Evolutionary conservation across 2,888 invertebrate genomes (phyloP).

Genomic region (Nowickia ferox): DNA sequence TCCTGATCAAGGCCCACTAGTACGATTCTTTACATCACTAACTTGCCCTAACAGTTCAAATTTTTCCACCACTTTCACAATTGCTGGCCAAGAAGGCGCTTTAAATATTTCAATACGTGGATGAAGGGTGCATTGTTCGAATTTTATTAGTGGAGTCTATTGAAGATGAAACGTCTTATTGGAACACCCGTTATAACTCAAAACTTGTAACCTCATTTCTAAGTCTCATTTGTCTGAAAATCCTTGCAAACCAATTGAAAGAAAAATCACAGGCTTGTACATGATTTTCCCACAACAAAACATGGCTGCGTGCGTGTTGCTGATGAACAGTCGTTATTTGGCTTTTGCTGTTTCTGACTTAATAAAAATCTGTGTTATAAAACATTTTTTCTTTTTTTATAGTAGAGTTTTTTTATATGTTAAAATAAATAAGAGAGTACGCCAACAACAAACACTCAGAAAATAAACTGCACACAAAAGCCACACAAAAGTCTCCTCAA

Average conservation of each 20-base stretch:
- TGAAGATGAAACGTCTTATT: too few relatives aligned
- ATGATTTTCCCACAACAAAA: neutral
- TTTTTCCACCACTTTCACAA: too few relatives aligned
- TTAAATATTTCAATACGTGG: too few relatives aligned
- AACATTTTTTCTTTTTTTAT: neutral
- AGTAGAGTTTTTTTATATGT: neutral
- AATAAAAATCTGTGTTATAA: neutral
- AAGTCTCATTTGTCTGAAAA: neutral
- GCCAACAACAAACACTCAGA: slow-evolving; percentile 2
- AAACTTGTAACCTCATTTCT: too few relatives aligned
- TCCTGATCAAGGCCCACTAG: too few relatives aligned
- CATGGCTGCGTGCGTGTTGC: slow-evolving; percentile 2
- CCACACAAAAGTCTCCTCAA: slow-evolving; percentile 52
- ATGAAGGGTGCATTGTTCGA: too few relatives aligned
- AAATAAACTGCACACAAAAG: slow-evolving; percentile 23
- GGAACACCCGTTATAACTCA: too few relatives aligned
- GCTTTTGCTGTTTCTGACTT: slow-evolving; percentile 33
- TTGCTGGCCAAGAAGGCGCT: too few relatives aligned
- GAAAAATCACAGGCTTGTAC: slow-evolving; percentile 1
- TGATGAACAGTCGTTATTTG: slow-evolving; percentile 8
- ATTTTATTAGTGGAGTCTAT: too few relatives aligned
- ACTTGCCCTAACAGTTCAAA: too few relatives aligned
- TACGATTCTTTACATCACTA: too few relatives aligned
- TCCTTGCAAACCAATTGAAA: slow-evolving; percentile 10
- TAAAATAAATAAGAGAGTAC: slow-evolving; percentile 26